These are phyloP conservation scores for Aphelocoma californica DNA, from an alignment of 2,797 vertebrate species.

Conservation along the genomic window DNA sequence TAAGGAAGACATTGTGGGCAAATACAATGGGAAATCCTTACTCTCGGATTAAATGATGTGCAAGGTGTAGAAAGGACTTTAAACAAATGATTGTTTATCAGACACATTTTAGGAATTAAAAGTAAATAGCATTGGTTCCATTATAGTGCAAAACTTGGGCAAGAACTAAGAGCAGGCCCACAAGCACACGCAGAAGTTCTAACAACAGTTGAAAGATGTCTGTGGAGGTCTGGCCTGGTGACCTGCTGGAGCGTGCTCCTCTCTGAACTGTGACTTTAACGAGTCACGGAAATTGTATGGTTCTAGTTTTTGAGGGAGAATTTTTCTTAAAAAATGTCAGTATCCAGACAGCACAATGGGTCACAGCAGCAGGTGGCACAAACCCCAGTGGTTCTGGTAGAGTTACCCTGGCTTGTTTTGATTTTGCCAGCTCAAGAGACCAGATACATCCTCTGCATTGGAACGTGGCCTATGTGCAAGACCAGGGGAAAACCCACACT, in stretches of 20 bases:
- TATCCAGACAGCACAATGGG: not conserved
- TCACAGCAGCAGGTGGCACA: not conserved
- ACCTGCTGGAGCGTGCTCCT: not conserved
- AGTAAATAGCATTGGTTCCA: not conserved
- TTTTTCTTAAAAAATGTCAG: not conserved
- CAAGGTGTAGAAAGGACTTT: not conserved
- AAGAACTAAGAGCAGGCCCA: not conserved
- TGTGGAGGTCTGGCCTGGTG: not conserved
- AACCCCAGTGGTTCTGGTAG: not conserved
- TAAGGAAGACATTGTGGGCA: not conserved
- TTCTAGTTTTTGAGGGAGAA: not conserved
- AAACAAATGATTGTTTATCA: not conserved
- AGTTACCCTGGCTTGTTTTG: not conserved
- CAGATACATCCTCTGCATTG: not conserved
- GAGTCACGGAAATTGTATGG: not conserved
- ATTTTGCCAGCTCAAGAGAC: not conserved
- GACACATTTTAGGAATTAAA: not conserved
- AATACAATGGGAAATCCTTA: not conserved
- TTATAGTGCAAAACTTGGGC: not conserved
- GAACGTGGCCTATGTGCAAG: not conserved
- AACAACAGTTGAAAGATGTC: not conserved
- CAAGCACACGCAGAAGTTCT: not conserved
- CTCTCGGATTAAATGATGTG: not conserved
- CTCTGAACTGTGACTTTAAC: not conserved
- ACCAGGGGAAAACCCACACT: not conserved